Base-by-base conservation (phyloP, 2,113 vertebrate species). In the Nycticryphes semicollaris region DNA sequence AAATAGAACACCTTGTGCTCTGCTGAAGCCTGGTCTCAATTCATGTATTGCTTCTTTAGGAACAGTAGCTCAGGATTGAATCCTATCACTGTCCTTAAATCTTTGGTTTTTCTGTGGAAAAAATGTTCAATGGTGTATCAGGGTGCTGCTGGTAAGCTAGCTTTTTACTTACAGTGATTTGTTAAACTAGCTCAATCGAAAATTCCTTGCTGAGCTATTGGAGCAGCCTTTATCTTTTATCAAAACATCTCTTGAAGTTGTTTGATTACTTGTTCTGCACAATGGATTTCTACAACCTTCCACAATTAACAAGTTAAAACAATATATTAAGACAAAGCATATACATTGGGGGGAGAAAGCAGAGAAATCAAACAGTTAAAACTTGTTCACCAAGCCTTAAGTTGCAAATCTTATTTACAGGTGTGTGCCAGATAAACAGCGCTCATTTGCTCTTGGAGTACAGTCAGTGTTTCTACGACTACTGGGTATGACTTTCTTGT, bases 381-480 rank as follows among this genome's bases (percentile, higher is more conserved):
- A 47, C 31, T 51, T 79, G 9, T 73, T 92, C 57, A 27, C 33
- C 12, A 9, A 73, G 31, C 54, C 64, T 68, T 77, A 89, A 64
- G 68, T 56, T 73, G 51, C 9, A 25, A 66, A 72, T 94, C n/a
- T 95, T 95, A 8, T 93, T 96, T 95, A 72, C 96, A 98, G 98
- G 66, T 98, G 97, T 96, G 98, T 98, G 30, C 97, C 98, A 56
- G 96, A 97, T 67, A 98, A 91, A n/a, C 97, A 98, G n/a, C 96
- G 97, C 31, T 96, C 98, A 2, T 98, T 98, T 96, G 97, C 98
- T 64, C 94, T 98, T 94, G 98, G 98, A 75, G 97, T 98, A 41
- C 97, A 98, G 82, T 97, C 89, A 66, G 62, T 97, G 54, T 97
- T 98, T 86, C 87, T 98, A 20, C 95, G 98, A 66, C 56, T 98